These are phyloP conservation scores for Cistogaster globosa DNA, from an alignment of 2,888 invertebrate genomes.

Conservation along the genomic window DNA sequence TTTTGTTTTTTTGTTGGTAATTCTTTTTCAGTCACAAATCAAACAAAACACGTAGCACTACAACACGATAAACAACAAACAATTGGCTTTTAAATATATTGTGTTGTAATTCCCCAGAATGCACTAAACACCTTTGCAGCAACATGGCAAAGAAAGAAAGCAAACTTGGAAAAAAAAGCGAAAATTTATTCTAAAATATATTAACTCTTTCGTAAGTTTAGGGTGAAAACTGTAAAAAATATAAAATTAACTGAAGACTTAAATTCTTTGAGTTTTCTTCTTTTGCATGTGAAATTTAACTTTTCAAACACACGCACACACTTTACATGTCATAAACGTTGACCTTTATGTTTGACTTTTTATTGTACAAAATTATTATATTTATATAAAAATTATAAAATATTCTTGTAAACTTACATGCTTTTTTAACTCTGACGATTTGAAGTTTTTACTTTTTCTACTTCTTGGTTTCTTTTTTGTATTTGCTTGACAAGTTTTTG, in stretches of 20 bases:
- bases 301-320: slow-evolving; percentile 37
- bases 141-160: not conserved
- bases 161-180: not conserved
- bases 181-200: slow-evolving; percentile 20
- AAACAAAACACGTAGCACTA: slow-evolving; percentile 61
- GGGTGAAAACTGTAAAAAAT: slow-evolving; percentile 50
- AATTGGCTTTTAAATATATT: slow-evolving; percentile 12
- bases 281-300: slow-evolving; percentile 33
- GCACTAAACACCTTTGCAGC: slow-evolving; percentile 70
- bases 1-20: slow-evolving; percentile 51
- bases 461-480: not conserved
- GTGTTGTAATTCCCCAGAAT: slow-evolving; percentile 57
- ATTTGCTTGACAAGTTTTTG: slow-evolving; percentile 42
- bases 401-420: slow-evolving; percentile 28
- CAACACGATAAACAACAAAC: slow-evolving; percentile 24
- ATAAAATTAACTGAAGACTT: not conserved
- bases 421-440: no score
- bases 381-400: slow-evolving; percentile 1
- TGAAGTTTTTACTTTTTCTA: slow-evolving; percentile 47
- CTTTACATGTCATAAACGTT: slow-evolving; percentile 46
- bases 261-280: slow-evolving; percentile 1
- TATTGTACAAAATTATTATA: not conserved
- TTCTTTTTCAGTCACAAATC: slow-evolving; percentile 71
- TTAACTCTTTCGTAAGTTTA: slow-evolving; percentile 40
- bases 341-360: slow-evolving; percentile 67